Evolutionary conservation across 2,888 invertebrate genomes (phyloP).

Genomic region (Nowickia ferox): DNA sequence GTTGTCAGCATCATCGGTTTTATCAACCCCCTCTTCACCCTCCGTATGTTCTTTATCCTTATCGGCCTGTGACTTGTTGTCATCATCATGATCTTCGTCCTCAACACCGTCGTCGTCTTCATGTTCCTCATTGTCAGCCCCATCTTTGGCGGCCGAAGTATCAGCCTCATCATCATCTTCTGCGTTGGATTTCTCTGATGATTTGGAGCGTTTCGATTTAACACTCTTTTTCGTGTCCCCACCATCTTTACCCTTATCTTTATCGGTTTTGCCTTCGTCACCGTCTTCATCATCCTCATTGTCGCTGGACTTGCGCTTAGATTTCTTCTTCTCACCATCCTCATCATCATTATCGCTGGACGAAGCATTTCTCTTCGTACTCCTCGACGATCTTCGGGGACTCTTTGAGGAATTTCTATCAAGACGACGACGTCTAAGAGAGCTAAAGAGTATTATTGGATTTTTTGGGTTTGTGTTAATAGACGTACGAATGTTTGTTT

Average conservation of each 20-base stretch:
- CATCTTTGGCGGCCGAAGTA: conserved; percentile 43
- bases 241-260: conserved; percentile 76
- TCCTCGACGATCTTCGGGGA: conserved; percentile 74
- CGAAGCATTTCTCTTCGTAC: conserved; percentile 76
- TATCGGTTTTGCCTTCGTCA: conserved; percentile 81
- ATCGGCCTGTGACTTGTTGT: conserved; percentile 72
- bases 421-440: conserved; percentile 82
- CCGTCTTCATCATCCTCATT: conserved; percentile 80
- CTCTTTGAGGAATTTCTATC: conserved; percentile 78
- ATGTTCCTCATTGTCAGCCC: conserved; percentile 66
- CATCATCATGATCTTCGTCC: conserved; percentile 75
- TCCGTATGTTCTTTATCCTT: conserved; percentile 75
- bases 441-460: conserved; percentile 76
- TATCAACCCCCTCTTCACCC: conserved; percentile 75
- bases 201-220: conserved; percentile 73
- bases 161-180: conserved; percentile 70
- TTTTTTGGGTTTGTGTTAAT: conserved; percentile 62
- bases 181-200: conserved; percentile 70
- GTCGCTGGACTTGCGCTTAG: conserved; percentile 74
- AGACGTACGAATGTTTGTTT: conserved; percentile 69
- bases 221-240: conserved; percentile 71
- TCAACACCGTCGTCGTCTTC: conserved; percentile 73
- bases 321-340: conserved; percentile 73
- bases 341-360: conserved; percentile 75
- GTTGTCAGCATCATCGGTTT: conserved; percentile 83